These are phyloP conservation scores for Numida meleagris DNA, from an alignment of 2,113 vertebrate species.

Conservation along the genomic window DNA sequence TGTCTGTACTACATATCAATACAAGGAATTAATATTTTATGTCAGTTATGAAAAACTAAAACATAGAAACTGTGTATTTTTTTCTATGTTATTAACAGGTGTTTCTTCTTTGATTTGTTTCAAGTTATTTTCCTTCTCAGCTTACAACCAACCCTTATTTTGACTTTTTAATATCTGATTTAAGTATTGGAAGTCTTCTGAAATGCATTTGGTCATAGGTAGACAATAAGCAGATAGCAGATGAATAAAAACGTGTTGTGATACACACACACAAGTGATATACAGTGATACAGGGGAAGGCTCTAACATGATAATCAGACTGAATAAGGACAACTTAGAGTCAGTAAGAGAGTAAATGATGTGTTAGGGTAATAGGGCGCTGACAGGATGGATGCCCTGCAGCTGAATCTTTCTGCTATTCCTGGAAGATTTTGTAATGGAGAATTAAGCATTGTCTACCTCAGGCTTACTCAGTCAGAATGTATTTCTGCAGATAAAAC, in stretches of 20 bases:
- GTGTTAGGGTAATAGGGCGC: constrained; percentile 74
- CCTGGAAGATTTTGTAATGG: constrained; percentile 75
- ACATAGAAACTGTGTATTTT: neutral
- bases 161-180: neutral
- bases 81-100: neutral
- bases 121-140: neutral
- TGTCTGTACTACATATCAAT: neutral
- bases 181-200: neutral
- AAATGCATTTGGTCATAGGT: neutral
- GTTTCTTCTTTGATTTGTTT: neutral
- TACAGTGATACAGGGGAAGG: constrained; percentile 21
- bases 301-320: constrained; percentile 68
- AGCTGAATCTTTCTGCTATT: constrained; percentile 75
- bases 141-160: neutral
- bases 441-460: constrained; percentile 80
- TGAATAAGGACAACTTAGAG: constrained; percentile 67
- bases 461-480: constrained; percentile 79
- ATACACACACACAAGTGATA: no score
- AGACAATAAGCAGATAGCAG: neutral
- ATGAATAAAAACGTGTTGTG: constrained; percentile 23
- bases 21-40: neutral
- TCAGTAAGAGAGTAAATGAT: constrained; percentile 68
- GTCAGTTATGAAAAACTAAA: neutral
- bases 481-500: constrained; percentile 77
- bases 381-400: constrained; percentile 74